phyloP scores from a whole-genome alignment of 2,888 invertebrate species.

The Meloe dianella region DNA sequence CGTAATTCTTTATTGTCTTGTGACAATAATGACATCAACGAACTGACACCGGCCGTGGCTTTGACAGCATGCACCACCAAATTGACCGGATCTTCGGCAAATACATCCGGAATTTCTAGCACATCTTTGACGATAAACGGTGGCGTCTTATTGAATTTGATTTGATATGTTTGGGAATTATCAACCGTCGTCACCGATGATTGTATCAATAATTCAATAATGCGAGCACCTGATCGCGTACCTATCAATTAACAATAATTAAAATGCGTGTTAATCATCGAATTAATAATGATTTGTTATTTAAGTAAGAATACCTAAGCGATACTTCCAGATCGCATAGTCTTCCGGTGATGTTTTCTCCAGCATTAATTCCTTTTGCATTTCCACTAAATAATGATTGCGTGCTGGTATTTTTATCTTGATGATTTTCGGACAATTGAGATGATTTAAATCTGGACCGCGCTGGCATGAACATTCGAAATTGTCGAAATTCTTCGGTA shows the following conservation, averaged over 20 bases:
- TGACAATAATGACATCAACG: not conserved
- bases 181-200: not conserved
- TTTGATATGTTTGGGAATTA: not conserved
- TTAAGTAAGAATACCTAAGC: not conserved
- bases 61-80: constrained; percentile 34
- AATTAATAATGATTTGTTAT: not conserved
- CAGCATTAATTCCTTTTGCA: constrained; percentile 29
- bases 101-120: constrained; percentile 30
- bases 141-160: not conserved
- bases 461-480: constrained; percentile 39
- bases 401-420: constrained; percentile 45
- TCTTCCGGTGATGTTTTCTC: not conserved
- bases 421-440: constrained; percentile 45
- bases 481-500: constrained; percentile 34
- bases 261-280: not conserved
- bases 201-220: not conserved
- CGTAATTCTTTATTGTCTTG: constrained; percentile 16
- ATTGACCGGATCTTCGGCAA: constrained; percentile 27
- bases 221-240: not conserved
- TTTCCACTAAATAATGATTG: constrained; percentile 45
- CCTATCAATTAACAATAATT: not conserved
- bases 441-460: constrained; percentile 19
- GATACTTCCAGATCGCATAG: not conserved
- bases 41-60: not conserved
- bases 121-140: not conserved